These are phyloP conservation scores for Calidris pygmaea DNA, from an alignment of 2,113 vertebrate species.

Conservation along the genomic window DNA sequence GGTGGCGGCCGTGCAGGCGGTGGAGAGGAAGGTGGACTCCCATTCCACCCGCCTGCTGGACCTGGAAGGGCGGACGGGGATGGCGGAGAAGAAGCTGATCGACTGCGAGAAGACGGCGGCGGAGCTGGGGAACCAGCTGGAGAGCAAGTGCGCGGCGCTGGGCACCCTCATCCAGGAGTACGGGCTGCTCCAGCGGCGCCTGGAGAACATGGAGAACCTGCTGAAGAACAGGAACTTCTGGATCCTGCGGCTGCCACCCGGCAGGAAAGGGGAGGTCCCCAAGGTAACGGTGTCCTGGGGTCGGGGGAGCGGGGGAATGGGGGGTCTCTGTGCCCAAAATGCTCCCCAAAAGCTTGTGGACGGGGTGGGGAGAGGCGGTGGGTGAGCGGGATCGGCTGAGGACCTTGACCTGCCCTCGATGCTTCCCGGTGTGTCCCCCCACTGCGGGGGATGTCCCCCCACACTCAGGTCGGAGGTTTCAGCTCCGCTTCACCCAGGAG, in stretches of 20 bases:
- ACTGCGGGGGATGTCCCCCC: not conserved
- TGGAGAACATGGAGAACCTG: constrained; percentile 79
- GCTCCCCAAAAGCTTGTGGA: accelerated
- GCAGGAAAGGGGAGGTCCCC: constrained; percentile 67
- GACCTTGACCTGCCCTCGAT: not conserved
- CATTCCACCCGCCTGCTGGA: constrained; percentile 68
- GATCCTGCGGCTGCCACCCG: constrained; percentile 72
- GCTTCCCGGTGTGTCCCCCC: not conserved
- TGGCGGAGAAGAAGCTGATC: constrained; percentile 71
- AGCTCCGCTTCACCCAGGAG: accelerated
- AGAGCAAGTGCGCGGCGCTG: constrained; percentile 70
- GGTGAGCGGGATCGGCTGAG: accelerated
- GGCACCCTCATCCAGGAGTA: constrained; percentile 79
- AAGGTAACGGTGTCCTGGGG: constrained; percentile 56
- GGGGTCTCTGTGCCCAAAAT: not conserved
- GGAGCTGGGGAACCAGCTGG: constrained; percentile 73
- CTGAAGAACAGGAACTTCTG: constrained; percentile 77
- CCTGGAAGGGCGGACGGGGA: constrained; percentile 68
- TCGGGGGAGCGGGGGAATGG: not conserved
- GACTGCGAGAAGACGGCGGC: constrained; percentile 69
- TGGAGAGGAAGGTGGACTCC: constrained; percentile 73
- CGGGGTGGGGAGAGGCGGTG: accelerated
- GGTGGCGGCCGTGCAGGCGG: constrained; percentile 68
- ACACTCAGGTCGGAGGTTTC: not conserved
- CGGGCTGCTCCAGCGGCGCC: constrained; percentile 69